These are phyloP conservation scores for Ormyrus labotus DNA, from an alignment of 2,888 invertebrate genomes.

Conservation along the genomic window DNA sequence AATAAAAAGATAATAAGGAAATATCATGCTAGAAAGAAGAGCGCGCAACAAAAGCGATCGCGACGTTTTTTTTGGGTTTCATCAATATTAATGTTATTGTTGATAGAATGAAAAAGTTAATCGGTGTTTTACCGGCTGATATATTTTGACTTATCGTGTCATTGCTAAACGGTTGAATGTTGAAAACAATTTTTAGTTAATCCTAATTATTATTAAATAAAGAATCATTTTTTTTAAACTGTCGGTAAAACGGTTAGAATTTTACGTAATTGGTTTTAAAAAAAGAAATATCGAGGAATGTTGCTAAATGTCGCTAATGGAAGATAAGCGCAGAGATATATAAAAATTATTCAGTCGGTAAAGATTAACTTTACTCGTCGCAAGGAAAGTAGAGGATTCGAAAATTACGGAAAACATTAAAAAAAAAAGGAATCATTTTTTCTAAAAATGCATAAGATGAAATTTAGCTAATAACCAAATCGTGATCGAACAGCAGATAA, in stretches of 20 bases:
- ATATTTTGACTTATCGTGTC: no score
- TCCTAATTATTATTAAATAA: neutral
- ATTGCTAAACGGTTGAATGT: no score
- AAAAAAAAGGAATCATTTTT: conserved; percentile 19
- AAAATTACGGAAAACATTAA: conserved; percentile 2
- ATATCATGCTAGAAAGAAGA: conserved; percentile 6
- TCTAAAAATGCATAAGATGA: conserved; percentile 16
- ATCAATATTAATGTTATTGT: neutral
- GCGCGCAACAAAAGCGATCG: conserved; percentile 1
- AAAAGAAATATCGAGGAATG: conserved; percentile 9
- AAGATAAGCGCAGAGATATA: neutral
- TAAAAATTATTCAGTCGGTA: conserved; percentile 46
- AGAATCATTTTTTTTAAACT: neutral
- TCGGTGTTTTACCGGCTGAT: neutral
- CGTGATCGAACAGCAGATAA: conserved; percentile 20
- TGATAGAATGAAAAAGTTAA: conserved; percentile 9
- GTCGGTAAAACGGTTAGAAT: neutral
- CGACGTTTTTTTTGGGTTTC: conserved; percentile 9
- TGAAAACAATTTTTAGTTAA: neutral
- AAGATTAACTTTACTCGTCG: conserved; percentile 10
- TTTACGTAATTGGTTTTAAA: neutral
- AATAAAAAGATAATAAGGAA: conserved; percentile 1
- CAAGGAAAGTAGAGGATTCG: conserved; percentile 19
- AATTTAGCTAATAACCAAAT: conserved; percentile 45
- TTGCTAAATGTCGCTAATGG: neutral